phyloP scores from a whole-genome alignment of 2,113 vertebrate genomes.

The Lampris megalopsis region DNA sequence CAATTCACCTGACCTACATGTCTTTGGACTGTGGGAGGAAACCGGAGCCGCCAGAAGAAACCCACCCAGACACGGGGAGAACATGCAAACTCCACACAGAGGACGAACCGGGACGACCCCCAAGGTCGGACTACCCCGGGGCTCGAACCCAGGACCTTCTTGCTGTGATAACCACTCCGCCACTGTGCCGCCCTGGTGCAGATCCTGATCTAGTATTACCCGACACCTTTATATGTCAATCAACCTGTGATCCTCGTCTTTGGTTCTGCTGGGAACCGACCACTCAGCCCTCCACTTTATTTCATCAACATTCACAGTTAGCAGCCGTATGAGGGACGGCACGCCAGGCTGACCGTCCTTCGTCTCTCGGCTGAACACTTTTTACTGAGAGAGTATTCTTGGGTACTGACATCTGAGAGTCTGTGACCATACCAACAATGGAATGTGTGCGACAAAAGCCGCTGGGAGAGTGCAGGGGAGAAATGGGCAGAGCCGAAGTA shows the following conservation, averaged over 20 bases:
- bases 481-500: slow-evolving; percentile 75
- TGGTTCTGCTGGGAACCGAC: slow-evolving; percentile 51
- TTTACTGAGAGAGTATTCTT: slow-evolving; percentile 69
- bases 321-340: slow-evolving; percentile 33
- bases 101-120: too few relatives aligned
- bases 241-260: slow-evolving; percentile 55
- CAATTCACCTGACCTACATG: too few relatives aligned
- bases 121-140: too few relatives aligned
- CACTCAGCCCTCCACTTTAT: slow-evolving; percentile 38
- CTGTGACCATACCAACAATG: slow-evolving; percentile 81
- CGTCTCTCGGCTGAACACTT: slow-evolving; percentile 54
- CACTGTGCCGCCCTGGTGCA: too few relatives aligned
- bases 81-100: too few relatives aligned
- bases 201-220: slow-evolving; percentile 28
- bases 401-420: slow-evolving; percentile 74
- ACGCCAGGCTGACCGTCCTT: slow-evolving; percentile 33
- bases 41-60: too few relatives aligned
- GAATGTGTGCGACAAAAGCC: slow-evolving; percentile 82
- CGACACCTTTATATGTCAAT: slow-evolving; percentile 48
- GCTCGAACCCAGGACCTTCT: too few relatives aligned
- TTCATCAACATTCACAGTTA: slow-evolving; percentile 50
- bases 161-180: too few relatives aligned
- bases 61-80: too few relatives aligned
- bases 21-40: too few relatives aligned
- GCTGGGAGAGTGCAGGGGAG: slow-evolving; percentile 63